Base-by-base conservation (phyloP, 2,797 vertebrate species). In the Galagoides demidoff region DNA sequence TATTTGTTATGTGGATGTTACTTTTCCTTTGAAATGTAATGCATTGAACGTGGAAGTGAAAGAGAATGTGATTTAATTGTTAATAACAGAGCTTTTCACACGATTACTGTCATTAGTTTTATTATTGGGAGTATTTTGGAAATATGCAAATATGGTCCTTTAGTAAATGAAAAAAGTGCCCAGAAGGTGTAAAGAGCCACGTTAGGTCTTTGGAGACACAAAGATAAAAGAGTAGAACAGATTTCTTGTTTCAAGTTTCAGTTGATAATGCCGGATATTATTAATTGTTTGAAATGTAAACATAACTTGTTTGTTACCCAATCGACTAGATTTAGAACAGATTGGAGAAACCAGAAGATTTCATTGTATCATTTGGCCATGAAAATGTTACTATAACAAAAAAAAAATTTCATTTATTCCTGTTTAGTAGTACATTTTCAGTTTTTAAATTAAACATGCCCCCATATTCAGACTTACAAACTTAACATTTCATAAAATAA, bases 1-100 rank as follows among this genome's bases (percentile, higher is more conserved):
- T 87, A 77, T 68, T 90, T 76, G 31, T 96, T 64, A 74, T 82
- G 34, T 5, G 88, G 76, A 93, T 52, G 70, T 23, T 89, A 83
- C 81, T 96, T 93, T 93, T 79, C 70, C 86, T n/a, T 76, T 55
- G 27, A 95, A 92, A 90, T 70, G 43, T 90, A 88, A 85, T 87
- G 7, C 23, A 81, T 6, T 93, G 94, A 68, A 91, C 7, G 68
- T 86, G 79, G 77, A 95, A 52, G 39, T 79, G 25, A 93, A 76
- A 87, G 27, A 57, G n/a, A 85, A 70, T 95, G 13, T 73, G 91
- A 71, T 52, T 29, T 92, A 79, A 55, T 76, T 96, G 31, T 84
- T 93, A 89, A 90, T 85, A 71, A 55, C 4, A 55, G 79, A 64
- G 2, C 73, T 55, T 63, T 89, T 83, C 39, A 89, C 52, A 57